Base-by-base conservation (phyloP, 2,113 vertebrate genomes). In the Lepus americanus region DNA sequence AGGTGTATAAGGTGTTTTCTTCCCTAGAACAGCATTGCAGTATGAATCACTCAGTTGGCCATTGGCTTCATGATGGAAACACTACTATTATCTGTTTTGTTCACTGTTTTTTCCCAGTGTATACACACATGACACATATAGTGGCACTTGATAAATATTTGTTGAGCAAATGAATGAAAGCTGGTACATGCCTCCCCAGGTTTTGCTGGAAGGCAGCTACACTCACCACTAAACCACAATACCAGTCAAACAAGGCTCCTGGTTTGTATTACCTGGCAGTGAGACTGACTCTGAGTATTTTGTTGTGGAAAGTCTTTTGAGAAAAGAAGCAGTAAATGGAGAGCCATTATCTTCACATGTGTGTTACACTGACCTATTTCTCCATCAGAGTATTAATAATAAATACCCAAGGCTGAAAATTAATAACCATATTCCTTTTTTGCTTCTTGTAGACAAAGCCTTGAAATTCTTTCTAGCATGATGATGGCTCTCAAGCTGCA, bases 161-260 rank as follows among this genome's bases (percentile, higher is more conserved):
- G 59, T 33, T 66, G 49, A 80, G 23, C 59, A 44, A 80, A 66
- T 39, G 53, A 59, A 64, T 79, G 66, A 82, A 87, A 89, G 0
- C 25, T 63, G 70, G 12, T 44, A 25, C 2, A 9, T 1, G n/a
- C 1, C 7, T 69, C 20, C 23, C 33, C 66, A 39, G 20, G 22
- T 51, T 55, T 67, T 17, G 0, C 1, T 49, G 73, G 31, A 98
- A 98, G 97, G 97, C 97, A 98, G 96, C 98, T 98, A 97, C 97
- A 97, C 97, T 98, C 89, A 97, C 97, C 86, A 96, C 96, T 93
- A 91, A 94, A 97, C 96, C 95, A 97, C 96, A 97, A 96, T 39
- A 16, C 33, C 39, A 20, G 27, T 63, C 6, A 51, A 82, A 19
- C 51, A 51, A 90, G 55, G 29, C 66, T 33, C 27, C 49, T 25